Conservation (phyloP, 2,797 vertebrate genomes). For the Pipistrellus kuhlii region DNA sequence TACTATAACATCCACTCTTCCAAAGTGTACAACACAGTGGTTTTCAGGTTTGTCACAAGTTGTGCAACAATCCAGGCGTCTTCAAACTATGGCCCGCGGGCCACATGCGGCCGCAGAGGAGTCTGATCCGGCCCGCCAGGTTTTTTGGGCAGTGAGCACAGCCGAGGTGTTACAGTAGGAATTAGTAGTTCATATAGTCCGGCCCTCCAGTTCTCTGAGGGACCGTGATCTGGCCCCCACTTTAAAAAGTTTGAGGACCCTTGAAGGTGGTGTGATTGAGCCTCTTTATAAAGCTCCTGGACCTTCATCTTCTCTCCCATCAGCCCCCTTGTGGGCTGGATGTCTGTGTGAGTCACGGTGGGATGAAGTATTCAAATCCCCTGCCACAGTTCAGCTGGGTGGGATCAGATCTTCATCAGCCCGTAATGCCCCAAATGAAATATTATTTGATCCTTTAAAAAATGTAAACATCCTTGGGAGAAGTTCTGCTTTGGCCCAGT, state of each 20-base stretch:
- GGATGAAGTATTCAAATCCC: background rate
- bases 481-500: background rate
- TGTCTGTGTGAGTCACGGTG: background rate
- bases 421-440: background rate
- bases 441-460: background rate
- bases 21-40: background rate
- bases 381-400: background rate
- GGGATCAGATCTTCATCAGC: background rate
- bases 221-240: no score
- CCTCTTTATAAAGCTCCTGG: background rate
- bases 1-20: background rate
- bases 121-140: no score
- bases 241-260: no score
- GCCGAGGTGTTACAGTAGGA: no score
- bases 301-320: background rate
- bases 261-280: background rate
- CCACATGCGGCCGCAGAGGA: no score
- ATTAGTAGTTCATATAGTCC: no score
- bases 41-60: background rate
- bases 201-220: no score
- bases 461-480: background rate
- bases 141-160: no score
- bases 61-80: rapidly evolving
- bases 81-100: no score
- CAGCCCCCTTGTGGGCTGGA: background rate